A percentile compares a stretch with the other conserved stretches of the same genome.
Conservation (phyloP, 53 echinoderm and acorn worm species). For the Astropecten irregularis region DNA sequence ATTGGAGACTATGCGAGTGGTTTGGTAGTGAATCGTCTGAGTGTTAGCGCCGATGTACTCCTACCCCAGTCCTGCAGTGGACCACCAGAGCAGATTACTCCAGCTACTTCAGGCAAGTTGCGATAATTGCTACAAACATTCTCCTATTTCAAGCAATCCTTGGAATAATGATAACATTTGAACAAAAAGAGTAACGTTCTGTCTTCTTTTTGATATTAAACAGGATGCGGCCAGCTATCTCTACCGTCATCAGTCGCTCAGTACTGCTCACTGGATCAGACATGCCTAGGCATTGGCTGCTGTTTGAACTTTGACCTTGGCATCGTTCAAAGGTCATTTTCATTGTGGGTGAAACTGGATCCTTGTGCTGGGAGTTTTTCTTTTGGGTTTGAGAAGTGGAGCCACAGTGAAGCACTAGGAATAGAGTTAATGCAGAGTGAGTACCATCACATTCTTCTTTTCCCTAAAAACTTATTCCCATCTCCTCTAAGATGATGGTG, state of each 20-base stretch:
- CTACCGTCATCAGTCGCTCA: not conserved
- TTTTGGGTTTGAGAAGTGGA: conserved; percentile 54
- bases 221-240: not conserved
- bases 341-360: conserved; percentile 49
- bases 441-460: too few relatives aligned
- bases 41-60: conserved; percentile 33
- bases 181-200: too few relatives aligned
- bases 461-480: too few relatives aligned
- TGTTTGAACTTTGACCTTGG: conserved; percentile 57
- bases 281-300: conserved; percentile 43
- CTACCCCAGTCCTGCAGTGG: conserved; percentile 14
- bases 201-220: not conserved
- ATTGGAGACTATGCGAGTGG: conserved; percentile 32
- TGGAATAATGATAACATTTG: too few relatives aligned
- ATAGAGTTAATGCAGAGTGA: conserved; percentile 31
- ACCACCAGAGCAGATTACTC: conserved; percentile 40
- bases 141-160: too few relatives aligned
- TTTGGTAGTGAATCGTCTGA: conserved; percentile 15
- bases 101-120: conserved; percentile 15
- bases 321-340: conserved; percentile 50
- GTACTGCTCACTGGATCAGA: conserved; percentile 23
- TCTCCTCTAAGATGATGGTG: too few relatives aligned
- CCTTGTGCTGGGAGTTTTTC: conserved; percentile 31
- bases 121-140: too few relatives aligned
- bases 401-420: conserved; percentile 11